Percentiles rank a stretch among this genome's conserved stretches.
These are phyloP conservation scores for Alouatta palliata DNA, from an alignment of 2,113 vertebrate species.

Conservation along the genomic window DNA sequence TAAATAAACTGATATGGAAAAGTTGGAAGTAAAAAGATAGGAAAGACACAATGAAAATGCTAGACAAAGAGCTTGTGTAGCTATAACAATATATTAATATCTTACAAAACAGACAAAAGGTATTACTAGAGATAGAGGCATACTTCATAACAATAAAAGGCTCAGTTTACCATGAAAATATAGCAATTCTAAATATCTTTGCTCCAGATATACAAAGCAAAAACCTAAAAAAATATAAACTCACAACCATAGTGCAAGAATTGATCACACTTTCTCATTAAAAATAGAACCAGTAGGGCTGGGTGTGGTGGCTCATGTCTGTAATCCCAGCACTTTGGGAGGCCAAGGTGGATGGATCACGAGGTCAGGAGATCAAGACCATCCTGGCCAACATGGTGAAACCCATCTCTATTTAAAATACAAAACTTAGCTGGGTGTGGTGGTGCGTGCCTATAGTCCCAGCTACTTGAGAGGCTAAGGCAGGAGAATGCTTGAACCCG, in stretches of 20 bases:
- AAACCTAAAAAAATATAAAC: not conserved
- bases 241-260: not conserved
- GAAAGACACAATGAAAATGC: not conserved
- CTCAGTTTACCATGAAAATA: not conserved
- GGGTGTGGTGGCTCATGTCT: too few species aligned
- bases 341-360: too few species aligned
- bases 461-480: too few species aligned
- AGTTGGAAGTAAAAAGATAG: not conserved
- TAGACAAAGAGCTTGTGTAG: not conserved
- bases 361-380: too few species aligned
- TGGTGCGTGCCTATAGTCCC: too few species aligned
- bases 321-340: too few species aligned
- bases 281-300: not conserved
- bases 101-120: not conserved
- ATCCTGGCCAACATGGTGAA: too few species aligned
- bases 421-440: too few species aligned
- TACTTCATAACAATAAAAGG: conserved; percentile 18
- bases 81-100: not conserved
- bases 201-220: not conserved
- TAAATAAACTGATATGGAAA: not conserved
- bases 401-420: too few species aligned
- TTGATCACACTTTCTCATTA: not conserved
- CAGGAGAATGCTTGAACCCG: too few species aligned
- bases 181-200: not conserved
- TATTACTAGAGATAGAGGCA: not conserved